Conservation (phyloP, 2,888 invertebrate species). For the Galerucella calmariensis region DNA sequence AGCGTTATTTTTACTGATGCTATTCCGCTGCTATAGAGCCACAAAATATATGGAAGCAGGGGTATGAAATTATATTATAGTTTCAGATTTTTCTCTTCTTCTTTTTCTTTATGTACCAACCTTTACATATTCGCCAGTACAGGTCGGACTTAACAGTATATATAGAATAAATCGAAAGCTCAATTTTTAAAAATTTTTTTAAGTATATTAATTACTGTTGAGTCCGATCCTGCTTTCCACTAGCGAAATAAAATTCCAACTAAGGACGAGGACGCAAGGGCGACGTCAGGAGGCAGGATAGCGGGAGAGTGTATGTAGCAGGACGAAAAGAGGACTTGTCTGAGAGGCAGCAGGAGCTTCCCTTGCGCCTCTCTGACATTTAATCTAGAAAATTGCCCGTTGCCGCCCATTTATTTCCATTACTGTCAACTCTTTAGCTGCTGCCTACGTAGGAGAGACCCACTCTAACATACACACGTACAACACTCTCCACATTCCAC, state of each 20-base stretch:
- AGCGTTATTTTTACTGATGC: too few species aligned
- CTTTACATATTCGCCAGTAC: too few species aligned
- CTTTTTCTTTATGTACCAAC: too few species aligned
- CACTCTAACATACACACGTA: slow-evolving; percentile 19
- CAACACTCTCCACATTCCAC: slow-evolving; percentile 24
- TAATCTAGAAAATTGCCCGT: slow-evolving; percentile 75
- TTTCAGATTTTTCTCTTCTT: too few species aligned
- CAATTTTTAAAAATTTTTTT: too few species aligned
- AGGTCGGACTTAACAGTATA: too few species aligned
- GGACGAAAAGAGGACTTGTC: slow-evolving; percentile 27
- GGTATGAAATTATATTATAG: too few species aligned
- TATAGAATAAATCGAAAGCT: too few species aligned
- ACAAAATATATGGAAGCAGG: too few species aligned
- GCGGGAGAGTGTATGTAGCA: slow-evolving; percentile 22
- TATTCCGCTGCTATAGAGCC: too few species aligned
- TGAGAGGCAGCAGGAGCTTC: slow-evolving; percentile 47
- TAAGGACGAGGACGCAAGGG: slow-evolving; percentile 19
- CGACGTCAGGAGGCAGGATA: slow-evolving; percentile 37
- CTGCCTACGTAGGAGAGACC: slow-evolving; percentile 49
- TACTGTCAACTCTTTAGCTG: slow-evolving; percentile 70
- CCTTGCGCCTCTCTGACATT: slow-evolving; percentile 69
- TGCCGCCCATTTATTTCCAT: slow-evolving; percentile 73
- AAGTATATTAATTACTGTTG: not conserved
- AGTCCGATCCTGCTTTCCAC: slow-evolving; percentile 14
- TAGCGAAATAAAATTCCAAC: slow-evolving; percentile 15